Percentiles rank a stretch among this genome's conserved stretches.
Conservation (phyloP, 2,113 vertebrate species). For the Dipodomys ordii region DNA sequence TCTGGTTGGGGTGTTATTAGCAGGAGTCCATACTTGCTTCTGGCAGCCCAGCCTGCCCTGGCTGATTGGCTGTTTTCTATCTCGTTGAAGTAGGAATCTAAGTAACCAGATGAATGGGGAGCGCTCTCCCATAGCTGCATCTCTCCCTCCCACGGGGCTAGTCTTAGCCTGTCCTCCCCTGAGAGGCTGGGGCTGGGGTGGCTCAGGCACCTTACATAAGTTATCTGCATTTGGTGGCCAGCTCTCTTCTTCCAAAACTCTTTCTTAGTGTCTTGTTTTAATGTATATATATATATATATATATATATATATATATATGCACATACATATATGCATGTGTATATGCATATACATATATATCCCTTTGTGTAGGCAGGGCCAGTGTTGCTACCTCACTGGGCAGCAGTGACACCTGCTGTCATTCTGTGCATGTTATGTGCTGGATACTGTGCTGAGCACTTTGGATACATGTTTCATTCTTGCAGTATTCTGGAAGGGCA, state of each 20-base stretch:
- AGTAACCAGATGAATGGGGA: not conserved
- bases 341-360: too few relatives aligned
- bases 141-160: not conserved
- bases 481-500: not conserved
- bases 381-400: not conserved
- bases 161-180: too few relatives aligned
- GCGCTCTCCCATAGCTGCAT: not conserved
- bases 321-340: too few relatives aligned
- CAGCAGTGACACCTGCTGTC: not conserved
- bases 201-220: constrained; percentile 56
- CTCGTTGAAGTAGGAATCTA: not conserved
- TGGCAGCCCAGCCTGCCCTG: not conserved
- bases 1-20: not conserved
- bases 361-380: not conserved
- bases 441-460: not conserved
- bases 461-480: not conserved
- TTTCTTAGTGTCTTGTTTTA: not conserved
- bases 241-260: not conserved
- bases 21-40: not conserved
- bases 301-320: too few relatives aligned
- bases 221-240: not conserved
- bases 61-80: not conserved
- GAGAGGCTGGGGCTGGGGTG: not conserved
- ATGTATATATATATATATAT: too few relatives aligned
- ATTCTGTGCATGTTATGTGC: not conserved